phyloP scores from a whole-genome alignment of 2,888 invertebrate genomes.

The Trilocha varians region DNA sequence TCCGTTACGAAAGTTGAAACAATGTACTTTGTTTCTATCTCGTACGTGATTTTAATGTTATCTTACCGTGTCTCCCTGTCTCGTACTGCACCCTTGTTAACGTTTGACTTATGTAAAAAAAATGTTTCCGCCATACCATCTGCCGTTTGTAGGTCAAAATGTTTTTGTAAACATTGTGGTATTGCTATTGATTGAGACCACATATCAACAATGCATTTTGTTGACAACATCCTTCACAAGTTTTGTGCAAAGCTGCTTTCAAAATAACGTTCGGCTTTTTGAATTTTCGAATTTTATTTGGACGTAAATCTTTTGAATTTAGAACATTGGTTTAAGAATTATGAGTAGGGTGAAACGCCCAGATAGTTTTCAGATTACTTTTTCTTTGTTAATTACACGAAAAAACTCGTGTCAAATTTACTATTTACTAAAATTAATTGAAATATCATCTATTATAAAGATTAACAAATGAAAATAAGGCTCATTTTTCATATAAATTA shows the following conservation, averaged over 20 bases:
- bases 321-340: no score
- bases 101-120: constrained; percentile 35
- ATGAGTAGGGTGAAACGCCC: no score
- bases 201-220: constrained; percentile 1
- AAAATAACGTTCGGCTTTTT: not conserved
- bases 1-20: not conserved
- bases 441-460: no score
- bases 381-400: no score
- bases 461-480: no score
- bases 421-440: no score
- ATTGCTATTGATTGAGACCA: constrained; percentile 21
- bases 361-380: no score
- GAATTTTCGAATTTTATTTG: not conserved
- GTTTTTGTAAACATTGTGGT: constrained; percentile 49
- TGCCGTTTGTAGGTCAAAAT: constrained; percentile 62
- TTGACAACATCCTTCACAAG: not conserved
- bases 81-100: constrained; percentile 26
- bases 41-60: not conserved
- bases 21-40: constrained; percentile 12
- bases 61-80: constrained; percentile 7
- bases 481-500: no score
- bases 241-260: not conserved
- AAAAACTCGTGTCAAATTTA: no score
- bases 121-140: constrained; percentile 42
- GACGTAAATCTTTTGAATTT: not conserved